These are phyloP conservation scores for Calycopis cecrops DNA, from an alignment of 1,140 invertebrate species.

Conservation along the genomic window DNA sequence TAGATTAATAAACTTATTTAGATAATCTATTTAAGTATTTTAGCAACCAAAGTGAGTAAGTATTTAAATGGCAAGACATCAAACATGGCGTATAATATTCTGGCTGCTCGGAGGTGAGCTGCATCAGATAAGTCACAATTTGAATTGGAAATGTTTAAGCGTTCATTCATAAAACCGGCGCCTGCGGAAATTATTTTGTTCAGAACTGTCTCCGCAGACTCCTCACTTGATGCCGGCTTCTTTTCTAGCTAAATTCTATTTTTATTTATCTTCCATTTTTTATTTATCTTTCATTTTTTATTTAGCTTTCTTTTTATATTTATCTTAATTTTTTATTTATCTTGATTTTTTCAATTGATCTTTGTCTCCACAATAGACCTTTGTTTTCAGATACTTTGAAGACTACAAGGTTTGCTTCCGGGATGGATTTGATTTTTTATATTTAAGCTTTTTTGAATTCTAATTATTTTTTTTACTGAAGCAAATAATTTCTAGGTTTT, in stretches of 20 bases:
- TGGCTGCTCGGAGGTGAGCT: neutral
- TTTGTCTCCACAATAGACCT: too few species aligned
- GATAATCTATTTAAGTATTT: too few species aligned
- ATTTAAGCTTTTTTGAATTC: too few species aligned
- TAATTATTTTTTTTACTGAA: too few species aligned
- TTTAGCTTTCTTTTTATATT: neutral
- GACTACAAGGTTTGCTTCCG: too few species aligned
- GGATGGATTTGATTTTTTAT: too few species aligned
- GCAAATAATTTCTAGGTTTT: too few species aligned
- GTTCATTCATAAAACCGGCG: slow-evolving; percentile 24
- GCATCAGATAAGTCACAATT: slow-evolving; percentile 17
- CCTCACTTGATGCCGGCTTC: neutral
- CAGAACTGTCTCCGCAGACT: slow-evolving; percentile 16
- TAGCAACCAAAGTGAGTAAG: too few species aligned
- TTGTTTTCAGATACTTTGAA: too few species aligned
- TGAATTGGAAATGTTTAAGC: slow-evolving; percentile 19
- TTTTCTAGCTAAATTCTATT: neutral
- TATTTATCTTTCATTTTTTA: too few species aligned
- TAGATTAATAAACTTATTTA: too few species aligned
- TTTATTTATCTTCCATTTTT: slow-evolving; percentile 9
- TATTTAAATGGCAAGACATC: neutral
- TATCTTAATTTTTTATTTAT: slow-evolving; percentile 1
- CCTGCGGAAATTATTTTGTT: slow-evolving; percentile 37
- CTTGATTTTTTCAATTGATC: too few species aligned
- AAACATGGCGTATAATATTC: slow-evolving; percentile 3